Base-by-base conservation (phyloP, 2,113 vertebrate species). In the Plestiodon gilberti region DNA sequence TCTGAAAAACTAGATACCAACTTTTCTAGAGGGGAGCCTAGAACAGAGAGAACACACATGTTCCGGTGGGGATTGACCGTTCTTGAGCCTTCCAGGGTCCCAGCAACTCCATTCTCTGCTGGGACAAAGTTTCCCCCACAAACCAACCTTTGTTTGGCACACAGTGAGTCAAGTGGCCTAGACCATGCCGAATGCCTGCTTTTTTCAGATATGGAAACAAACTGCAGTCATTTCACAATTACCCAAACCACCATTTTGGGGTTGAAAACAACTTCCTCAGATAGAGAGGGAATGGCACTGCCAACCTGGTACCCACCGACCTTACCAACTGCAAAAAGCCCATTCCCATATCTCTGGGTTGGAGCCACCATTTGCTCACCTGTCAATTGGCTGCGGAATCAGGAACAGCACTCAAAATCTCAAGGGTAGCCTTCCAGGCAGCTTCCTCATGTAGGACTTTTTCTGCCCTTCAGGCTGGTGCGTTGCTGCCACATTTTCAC, bases 1-100 rank as follows among this genome's bases (percentile, higher is more conserved):
- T 97, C 96, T 0, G 97, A 92, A 55, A 96, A 74, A 78, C 96
- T 97, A 78, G 95, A 96, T 1, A 97, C 91, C 87, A 97, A 84
- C 83, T 94, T 93, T 33, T 97, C 96, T 89, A 96, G 90, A 0
- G 95, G 93, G 0, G 97, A 97, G 14, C 95, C 97, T 97, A 90
- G 15, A 0, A 8, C 35, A 52, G 0, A 2, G 25, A 78, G 5
- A 40, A 48, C 70, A 74, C 1, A 73, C 30, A 11, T 17, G 22
- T 20, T 0, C 0, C 0, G 13, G n/a, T 62, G 52, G 92, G 86
- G 57, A 64, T n/a, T 61, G 78, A 62, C 23, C 85, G 2, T 57
- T 23, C 33, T 25, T 43, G 2, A 25, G 4, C 52, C 14, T 73
- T 70, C 55, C 40, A 64, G 78, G 1, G 14, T 17, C 40, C 75